Conservation (phyloP, 2,888 invertebrate species). For the Eristalis arbustorum region DNA sequence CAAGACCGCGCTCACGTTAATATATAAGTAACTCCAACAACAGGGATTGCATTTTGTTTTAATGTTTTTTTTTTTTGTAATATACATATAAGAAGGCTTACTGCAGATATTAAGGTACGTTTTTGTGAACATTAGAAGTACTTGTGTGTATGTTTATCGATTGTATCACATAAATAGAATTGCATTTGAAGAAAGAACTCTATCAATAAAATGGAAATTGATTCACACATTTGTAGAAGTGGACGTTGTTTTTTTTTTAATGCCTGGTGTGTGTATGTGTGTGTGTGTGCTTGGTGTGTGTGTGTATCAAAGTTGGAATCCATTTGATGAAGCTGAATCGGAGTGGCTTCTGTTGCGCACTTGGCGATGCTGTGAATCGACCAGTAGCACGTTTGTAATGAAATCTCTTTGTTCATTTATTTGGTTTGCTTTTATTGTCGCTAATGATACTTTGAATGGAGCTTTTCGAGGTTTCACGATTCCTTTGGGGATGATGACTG, state of each 20-base stretch:
- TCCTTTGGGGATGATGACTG: background rate
- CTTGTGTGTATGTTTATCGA: slow-evolving; percentile 16
- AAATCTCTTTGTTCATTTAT: background rate
- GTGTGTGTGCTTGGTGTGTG: background rate
- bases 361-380: background rate
- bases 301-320: background rate
- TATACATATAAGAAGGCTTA: slow-evolving; percentile 41
- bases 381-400: background rate
- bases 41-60: slow-evolving; percentile 60
- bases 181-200: slow-evolving; percentile 43
- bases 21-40: slow-evolving; percentile 47
- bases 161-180: slow-evolving; percentile 47
- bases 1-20: slow-evolving; percentile 8
- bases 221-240: slow-evolving; percentile 60
- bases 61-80: slow-evolving; percentile 4
- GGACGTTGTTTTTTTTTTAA: slow-evolving; percentile 13
- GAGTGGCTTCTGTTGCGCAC: background rate
- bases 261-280: background rate
- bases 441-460: background rate
- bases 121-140: slow-evolving; percentile 32
- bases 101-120: slow-evolving; percentile 42
- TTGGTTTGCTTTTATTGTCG: background rate
- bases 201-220: slow-evolving; percentile 60
- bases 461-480: background rate
- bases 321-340: background rate